Evolutionary conservation across 2,113 vertebrate species (phyloP).

Genomic region (Ursus arctos): DNA sequence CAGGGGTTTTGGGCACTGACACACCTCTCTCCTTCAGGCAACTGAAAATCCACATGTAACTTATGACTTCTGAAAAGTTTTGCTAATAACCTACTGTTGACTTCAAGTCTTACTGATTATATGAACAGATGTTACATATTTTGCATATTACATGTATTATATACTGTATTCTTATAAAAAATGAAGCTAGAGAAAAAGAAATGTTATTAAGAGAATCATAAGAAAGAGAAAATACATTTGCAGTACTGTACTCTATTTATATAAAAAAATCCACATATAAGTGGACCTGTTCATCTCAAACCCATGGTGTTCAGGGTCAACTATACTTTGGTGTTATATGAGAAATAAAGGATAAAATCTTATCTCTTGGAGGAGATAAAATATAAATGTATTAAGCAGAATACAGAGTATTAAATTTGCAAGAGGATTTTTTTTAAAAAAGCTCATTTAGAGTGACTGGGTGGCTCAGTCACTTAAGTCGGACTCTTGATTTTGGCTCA

Average conservation of each 20-base stretch:
- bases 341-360: conserved; percentile 42
- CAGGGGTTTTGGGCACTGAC: background rate
- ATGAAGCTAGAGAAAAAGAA: background rate
- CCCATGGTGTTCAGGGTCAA: background rate
- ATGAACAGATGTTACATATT: background rate
- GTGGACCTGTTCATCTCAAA: background rate
- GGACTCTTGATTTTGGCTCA: background rate
- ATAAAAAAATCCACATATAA: background rate
- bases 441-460: background rate
- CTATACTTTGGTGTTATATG: background rate
- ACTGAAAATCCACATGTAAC: background rate
- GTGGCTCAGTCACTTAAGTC: background rate
- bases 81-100: background rate
- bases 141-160: background rate
- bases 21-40: background rate
- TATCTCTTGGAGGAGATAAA: background rate
- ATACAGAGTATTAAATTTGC: conserved; percentile 12
- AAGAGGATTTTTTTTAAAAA: background rate
- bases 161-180: background rate
- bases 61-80: background rate
- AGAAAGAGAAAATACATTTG: background rate
- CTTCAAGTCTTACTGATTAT: background rate
- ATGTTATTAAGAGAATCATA: background rate
- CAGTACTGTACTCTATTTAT: background rate
- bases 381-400: background rate